Base-by-base conservation (phyloP, 2,888 invertebrate species). In the Mongoloraphidia duomilia region DNA sequence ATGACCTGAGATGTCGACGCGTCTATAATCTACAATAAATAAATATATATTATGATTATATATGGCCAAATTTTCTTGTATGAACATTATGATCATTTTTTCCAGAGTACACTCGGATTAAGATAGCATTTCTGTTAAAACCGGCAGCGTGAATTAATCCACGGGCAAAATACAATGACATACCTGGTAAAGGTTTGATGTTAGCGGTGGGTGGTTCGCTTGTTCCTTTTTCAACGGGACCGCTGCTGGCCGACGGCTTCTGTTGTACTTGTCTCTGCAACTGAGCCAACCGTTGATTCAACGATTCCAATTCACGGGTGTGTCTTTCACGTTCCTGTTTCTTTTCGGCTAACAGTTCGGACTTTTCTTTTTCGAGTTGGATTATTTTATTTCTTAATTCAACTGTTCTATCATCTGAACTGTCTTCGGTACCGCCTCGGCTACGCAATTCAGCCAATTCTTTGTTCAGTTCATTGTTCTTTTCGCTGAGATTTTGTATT, bases 181-280 rank as follows among this genome's bases (percentile, higher is more conserved):
- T 26, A 58, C 89, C 89, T 3, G 93, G 86, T 84, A 94, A 90
- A 0, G 94, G 94, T 65, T 91, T 90, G 41, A 94, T 94, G 63
- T 94, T 94, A 6, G 94, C 94, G 1, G 92, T 94, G 0, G 84
- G 79, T 34, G 81, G 77, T 17, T 80, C 81, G 0, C 69, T 68
- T 3, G 70, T 68, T 2, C 69, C 66, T 55, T 75, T 76, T 38
- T 75, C 73, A 2, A 76, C 66, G 60, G 79, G 69, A 58, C 79
- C 73, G 53, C 85, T 77, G 57, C 83, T 79, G 3, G 79, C 76
- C 39, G 80, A 77, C 14, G 86, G 76, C 61, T 84, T 84, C 41
- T 70, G 65, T 9, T 75, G 76, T 34, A 76, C 58, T 60, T 82
- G 84, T 10, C 84, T 73, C 57, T 82, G 83, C 47, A 85, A 61